phyloP scores from a whole-genome alignment of 2,113 vertebrate species.

The Pao palembangensis region DNA sequence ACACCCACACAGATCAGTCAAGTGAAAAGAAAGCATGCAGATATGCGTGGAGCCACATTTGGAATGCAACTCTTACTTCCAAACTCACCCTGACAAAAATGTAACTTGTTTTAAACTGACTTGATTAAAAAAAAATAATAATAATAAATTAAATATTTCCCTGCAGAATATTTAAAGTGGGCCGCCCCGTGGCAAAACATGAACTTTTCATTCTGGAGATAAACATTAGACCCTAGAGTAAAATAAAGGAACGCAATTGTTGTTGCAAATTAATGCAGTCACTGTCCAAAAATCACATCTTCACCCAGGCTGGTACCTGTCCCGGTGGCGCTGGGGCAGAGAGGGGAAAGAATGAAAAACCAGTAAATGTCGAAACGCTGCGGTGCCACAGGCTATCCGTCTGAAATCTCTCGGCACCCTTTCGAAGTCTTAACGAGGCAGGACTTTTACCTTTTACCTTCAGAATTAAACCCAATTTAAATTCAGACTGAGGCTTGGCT shows the following conservation, averaged over 20 bases:
- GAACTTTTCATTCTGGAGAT: background rate
- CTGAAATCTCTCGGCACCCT: slow-evolving; percentile 36
- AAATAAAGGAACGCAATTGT: background rate
- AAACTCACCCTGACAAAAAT: too few species aligned
- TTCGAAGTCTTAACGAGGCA: slow-evolving; percentile 24
- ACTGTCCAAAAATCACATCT: background rate
- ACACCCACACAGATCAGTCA: background rate
- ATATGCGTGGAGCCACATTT: background rate
- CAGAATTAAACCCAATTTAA: slow-evolving; percentile 60
- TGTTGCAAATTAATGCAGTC: slow-evolving; percentile 11
- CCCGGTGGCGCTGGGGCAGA: slow-evolving; percentile 30
- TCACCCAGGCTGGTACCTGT: slow-evolving; percentile 29
- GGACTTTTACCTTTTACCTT: slow-evolving; percentile 48
- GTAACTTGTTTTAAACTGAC: too few species aligned
- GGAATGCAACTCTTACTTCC: background rate
- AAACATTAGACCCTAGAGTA: background rate
- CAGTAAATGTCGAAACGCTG: slow-evolving; percentile 55
- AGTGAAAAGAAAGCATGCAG: background rate
- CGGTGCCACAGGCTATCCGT: slow-evolving; percentile 49
- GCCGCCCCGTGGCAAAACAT: background rate
- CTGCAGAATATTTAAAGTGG: background rate
- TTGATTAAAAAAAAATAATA: too few species aligned
- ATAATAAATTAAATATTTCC: too few species aligned
- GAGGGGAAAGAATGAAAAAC: slow-evolving; percentile 53
- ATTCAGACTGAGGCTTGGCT: slow-evolving; percentile 51